These are phyloP conservation scores for Cryptotis parvus DNA, from an alignment of 2,113 vertebrate species.

Conservation along the genomic window DNA sequence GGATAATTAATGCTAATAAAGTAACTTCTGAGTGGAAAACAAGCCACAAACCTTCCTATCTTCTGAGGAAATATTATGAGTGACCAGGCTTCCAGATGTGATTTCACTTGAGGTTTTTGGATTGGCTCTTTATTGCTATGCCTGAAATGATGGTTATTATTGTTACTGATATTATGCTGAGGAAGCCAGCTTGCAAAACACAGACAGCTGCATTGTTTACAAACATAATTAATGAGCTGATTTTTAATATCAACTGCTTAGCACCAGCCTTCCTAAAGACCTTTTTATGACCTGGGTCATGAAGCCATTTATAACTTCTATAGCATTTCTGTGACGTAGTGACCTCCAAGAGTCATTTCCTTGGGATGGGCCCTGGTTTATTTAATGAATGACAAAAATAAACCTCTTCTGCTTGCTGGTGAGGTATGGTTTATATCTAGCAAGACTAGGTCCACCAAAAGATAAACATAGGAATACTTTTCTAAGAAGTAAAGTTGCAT, in stretches of 20 bases:
- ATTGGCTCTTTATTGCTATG: conserved; percentile 74
- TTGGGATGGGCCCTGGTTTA: conserved; percentile 82
- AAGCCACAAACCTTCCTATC: conserved; percentile 12
- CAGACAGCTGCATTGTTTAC: conserved; percentile 82
- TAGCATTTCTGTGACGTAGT: conserved; percentile 61
- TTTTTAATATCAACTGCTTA: conserved; percentile 84
- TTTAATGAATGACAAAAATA: conserved; percentile 82
- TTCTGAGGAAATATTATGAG: conserved; percentile 57
- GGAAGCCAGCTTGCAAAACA: conserved; percentile 76
- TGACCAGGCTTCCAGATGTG: conserved; percentile 72
- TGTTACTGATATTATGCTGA: conserved; percentile 79
- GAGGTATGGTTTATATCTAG: conserved; percentile 75
- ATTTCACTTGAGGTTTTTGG: conserved; percentile 69
- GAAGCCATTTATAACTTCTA: conserved; percentile 81
- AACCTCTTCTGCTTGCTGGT: conserved; percentile 69
- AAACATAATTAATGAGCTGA: conserved; percentile 86
- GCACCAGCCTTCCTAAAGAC: conserved; percentile 81
- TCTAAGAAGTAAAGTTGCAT: conserved; percentile 74
- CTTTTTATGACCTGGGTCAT: conserved; percentile 80
- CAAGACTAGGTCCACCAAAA: conserved; percentile 66
- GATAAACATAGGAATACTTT: conserved; percentile 82
- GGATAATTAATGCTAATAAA: not conserved
- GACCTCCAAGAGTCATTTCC: conserved; percentile 79
- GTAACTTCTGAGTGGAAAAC: not conserved
- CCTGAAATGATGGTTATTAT: conserved; percentile 78